Evolutionary conservation across 2,888 invertebrate genomes (phyloP), one percentile per base, ranked within the genome.

Genomic region (Fragum fragum): DNA sequence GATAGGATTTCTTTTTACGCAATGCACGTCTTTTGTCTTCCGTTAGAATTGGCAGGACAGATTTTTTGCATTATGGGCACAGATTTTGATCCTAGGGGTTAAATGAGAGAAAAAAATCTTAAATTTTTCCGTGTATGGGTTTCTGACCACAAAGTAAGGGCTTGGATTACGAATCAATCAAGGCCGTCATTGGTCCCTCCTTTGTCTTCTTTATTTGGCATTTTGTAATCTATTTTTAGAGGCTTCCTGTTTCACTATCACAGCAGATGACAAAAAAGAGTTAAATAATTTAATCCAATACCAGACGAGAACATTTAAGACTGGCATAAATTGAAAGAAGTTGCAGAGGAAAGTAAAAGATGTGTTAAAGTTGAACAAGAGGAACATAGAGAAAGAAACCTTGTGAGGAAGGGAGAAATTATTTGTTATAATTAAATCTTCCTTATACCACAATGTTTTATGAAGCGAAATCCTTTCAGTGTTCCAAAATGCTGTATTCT

Each of bases 1-100:
- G 39, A 66, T 66, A 66, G 66, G n/a, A 66, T 66, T 66, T 36
- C 66, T 61, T 61, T 39, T 39, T 66, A 66, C 42, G 42, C 21
- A 66, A 66, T 66, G 42, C 26, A n/a, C 66, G 47, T 23, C 42
- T 66, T 42, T 66, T 66, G 66, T 66, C 61, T 26, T 66, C 66
- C 7, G 39, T 9, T 3, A 36, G 36, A 66, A 66, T 26, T 66
- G 66, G 21, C 66, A 23, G 66, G 66, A 66, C 66, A 66, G 66
- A 66, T 66, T 66, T 66, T 66, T 66, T 66, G 66, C 66, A 66
- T 66, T 66, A 66, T 66, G 66, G 66, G 66, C 66, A 66, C 66
- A 66, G 66, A 66, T 66, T 63, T 66, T 42, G 66, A 66, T 66
- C 66, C 42, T 39, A 42, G 66, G 66, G 66, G 66, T 66, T 66